Base-by-base conservation (phyloP, 2,888 invertebrate genomes). In the Hirtodrosophila cameraria region DNA sequence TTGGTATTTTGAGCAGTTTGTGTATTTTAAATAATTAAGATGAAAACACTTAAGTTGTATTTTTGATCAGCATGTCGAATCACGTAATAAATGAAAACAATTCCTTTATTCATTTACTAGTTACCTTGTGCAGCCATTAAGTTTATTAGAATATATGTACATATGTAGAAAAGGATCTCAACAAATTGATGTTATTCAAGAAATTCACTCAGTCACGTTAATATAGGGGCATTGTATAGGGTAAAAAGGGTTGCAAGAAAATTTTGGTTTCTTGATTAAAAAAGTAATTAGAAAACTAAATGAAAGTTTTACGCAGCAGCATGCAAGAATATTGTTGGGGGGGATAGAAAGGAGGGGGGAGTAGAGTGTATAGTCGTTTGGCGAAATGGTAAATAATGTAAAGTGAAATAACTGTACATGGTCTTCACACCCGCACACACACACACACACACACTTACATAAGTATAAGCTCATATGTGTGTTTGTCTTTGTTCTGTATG, bases 241-340 rank as follows among this genome's bases (percentile, higher is more conserved):
- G 43, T 50, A 16, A 57, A 61, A 54, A 59, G 48, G 38, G 38
- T 57, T 49, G 53, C 16, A 71, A 83, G 80, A 75, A 80, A 81
- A 84, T 3, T 80, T 87, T 82, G 87, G 82, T 81, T 83, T 58
- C 79, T 82, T 82, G 82, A 82, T 82, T 87, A 82, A 87, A 82
- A 82, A 87, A 86, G 81, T 82, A 82, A 82, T 82, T 82, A 87
- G 88, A 82, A 82, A 82, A 87, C 82, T 82, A 82, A 82, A 83
- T 87, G 86, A 87, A 82, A 87, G 86, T 87, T 82, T 82, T 83
- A 75, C 74, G 85, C 87, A 85, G 70, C 36, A 39, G 33, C 49
- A 45, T 20, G 11, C 2, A 2, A 25, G 25, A 2, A 12, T 13
- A n/a, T 18, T 0, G 35, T 13, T 30, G n/a, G 9, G 7, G 3